These are phyloP conservation scores for Eulemur albifrons DNA, from an alignment of 2,797 vertebrate species.

Conservation along the genomic window DNA sequence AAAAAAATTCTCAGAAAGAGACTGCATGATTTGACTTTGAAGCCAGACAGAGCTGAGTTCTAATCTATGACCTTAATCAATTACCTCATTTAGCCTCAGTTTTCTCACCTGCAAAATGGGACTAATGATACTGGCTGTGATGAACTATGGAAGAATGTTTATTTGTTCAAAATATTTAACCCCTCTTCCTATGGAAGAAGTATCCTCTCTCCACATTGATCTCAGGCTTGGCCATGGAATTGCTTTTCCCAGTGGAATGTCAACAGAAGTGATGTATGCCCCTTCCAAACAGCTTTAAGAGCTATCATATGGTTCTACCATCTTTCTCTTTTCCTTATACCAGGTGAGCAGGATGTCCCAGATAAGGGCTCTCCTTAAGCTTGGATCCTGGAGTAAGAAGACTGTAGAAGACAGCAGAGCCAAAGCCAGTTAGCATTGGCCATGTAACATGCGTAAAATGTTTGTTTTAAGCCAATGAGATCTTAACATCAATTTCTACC, in stretches of 20 bases:
- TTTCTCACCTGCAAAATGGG: background rate
- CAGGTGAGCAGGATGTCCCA: background rate
- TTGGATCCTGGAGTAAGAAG: background rate
- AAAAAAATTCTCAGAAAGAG: background rate
- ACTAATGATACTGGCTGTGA: too few relatives aligned
- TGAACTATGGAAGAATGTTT: background rate
- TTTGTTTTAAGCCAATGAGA: background rate
- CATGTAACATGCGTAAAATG: background rate
- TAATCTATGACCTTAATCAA: background rate
- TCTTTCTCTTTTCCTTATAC: background rate
- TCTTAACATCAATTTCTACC: background rate
- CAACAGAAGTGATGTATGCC: background rate
- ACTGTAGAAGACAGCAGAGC: background rate
- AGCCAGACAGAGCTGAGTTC: background rate
- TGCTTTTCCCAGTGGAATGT: background rate
- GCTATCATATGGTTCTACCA: background rate
- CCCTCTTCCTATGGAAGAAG: background rate
- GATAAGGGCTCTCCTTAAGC: background rate
- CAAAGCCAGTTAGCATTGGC: background rate
- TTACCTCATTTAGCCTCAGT: background rate
- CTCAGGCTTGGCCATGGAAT: background rate
- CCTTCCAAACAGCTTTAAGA: background rate
- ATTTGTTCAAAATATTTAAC: background rate
- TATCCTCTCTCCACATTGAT: background rate
- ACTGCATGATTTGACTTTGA: background rate